Base-by-base conservation (phyloP, 2,113 vertebrate species). In the Furnarius figulus region DNA sequence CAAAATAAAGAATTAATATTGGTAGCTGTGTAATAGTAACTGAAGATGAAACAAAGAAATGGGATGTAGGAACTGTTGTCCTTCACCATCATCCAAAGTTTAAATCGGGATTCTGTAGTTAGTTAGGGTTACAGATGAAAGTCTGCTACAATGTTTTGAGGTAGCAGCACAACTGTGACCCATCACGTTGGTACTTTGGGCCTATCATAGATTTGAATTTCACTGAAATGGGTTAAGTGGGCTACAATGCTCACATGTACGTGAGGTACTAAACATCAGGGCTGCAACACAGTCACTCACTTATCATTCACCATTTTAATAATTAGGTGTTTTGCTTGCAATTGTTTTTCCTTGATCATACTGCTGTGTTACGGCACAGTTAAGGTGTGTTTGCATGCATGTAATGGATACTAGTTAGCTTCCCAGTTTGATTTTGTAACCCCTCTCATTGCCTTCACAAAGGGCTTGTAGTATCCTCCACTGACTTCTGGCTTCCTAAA, bases 41-140 rank as follows among this genome's bases (percentile, higher is more conserved):
- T 76, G 50, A 86, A 77, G 65, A 58, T 70, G 78, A 92, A 88
- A 74, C 42, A 70, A 73, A 92, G 35, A 66, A 92, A 70, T 2
- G 0, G 18, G 12, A 33, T 33, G 12, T 53, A 56, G 68, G 15
- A 83, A 33, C 10, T n/a, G 22, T 71, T 82, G 22, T 66, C 62
- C 17, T 70, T 84, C 40, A n/a, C 14, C 3, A 2, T 56, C 31
- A 30, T 44, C 20, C 22, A 10, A n/a, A 5, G 12, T 50, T 71
- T 85, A 66, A 55, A 58, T 71, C 18, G 7, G 23, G 2, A 20
- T 55, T 18, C 63, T 76, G 9, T 46, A 27, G 4, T 3, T 46
- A 12, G 23, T 3, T 46, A 12, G 23, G 21, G 25, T 89, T 81
- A 30, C 10, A 50, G 37, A 19, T 92, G 66, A 46, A 53, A 83